A percentile compares a stretch with the other conserved stretches of the same genome.
These are phyloP conservation scores for Arion vulgaris DNA, from an alignment of 1,140 invertebrate genomes.

Conservation along the genomic window DNA sequence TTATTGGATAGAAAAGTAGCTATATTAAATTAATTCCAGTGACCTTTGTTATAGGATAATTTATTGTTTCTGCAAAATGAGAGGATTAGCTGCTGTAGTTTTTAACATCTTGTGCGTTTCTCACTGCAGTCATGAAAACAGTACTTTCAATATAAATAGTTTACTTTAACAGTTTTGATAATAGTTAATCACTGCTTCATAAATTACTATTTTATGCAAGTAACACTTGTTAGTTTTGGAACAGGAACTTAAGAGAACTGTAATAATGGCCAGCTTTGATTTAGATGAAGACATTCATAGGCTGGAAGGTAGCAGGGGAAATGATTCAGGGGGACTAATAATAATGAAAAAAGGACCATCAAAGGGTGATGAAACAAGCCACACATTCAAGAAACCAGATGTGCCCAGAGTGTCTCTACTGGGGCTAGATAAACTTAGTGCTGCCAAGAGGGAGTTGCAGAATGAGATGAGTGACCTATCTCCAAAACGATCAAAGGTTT, in stretches of 20 bases:
- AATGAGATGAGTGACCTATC: constrained; percentile 66
- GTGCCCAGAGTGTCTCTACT: constrained; percentile 81
- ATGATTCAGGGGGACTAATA: constrained; percentile 85
- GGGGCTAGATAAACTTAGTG: constrained; percentile 90
- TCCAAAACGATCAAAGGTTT: constrained; percentile 72
- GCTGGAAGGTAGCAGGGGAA: constrained; percentile 84
- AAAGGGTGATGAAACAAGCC: constrained; percentile 75
- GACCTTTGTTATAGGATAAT: no score
- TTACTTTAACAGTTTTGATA: no score
- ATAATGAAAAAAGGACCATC: constrained; percentile 80
- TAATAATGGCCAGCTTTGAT: constrained; percentile 53
- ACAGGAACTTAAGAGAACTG: background rate
- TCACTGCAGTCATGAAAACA: no score
- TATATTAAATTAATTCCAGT: no score
- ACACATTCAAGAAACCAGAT: constrained; percentile 79
- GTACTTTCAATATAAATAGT: no score
- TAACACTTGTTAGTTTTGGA: no score
- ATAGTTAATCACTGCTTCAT: no score
- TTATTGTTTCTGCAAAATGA: no score
- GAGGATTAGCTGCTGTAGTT: no score
- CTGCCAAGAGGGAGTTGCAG: constrained; percentile 75
- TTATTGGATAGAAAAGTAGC: no score
- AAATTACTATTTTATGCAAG: no score
- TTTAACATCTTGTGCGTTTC: no score
- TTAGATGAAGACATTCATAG: constrained; percentile 78